These are phyloP conservation scores for Philotrypesis tridentata DNA, from an alignment of 1,140 invertebrate genomes.

Conservation along the genomic window DNA sequence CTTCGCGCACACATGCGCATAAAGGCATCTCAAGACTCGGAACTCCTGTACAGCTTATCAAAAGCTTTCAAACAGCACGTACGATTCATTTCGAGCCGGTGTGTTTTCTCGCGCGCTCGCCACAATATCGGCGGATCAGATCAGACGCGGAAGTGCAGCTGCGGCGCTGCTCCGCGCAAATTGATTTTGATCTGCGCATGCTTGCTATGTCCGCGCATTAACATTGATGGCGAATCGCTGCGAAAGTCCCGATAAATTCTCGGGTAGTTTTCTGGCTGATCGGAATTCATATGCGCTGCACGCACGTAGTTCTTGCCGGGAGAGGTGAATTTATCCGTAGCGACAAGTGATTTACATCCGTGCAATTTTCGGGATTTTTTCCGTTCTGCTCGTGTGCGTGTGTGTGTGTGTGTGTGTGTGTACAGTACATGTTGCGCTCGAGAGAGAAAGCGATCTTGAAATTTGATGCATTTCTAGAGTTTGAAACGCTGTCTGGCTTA, in stretches of 20 bases:
- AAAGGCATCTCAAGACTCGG: too few species aligned
- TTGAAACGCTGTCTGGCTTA: neutral
- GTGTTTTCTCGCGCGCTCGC: neutral
- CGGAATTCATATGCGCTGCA: too few species aligned
- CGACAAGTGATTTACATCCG: neutral
- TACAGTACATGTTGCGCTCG: too few species aligned
- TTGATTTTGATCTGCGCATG: slow-evolving; percentile 53
- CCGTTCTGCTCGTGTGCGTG: neutral
- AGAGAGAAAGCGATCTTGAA: neutral
- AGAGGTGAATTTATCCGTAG: neutral
- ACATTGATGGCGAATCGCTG: slow-evolving; percentile 56
- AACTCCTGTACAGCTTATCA: too few species aligned
- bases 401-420: neutral
- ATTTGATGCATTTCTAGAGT: neutral
- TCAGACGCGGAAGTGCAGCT: slow-evolving; percentile 66
- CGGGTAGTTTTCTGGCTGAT: slow-evolving; percentile 15
- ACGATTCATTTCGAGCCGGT: neutral
- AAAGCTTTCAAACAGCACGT: too few species aligned
- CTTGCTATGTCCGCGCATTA: too few species aligned
- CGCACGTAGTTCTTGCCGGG: neutral
- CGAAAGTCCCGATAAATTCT: slow-evolving; percentile 55
- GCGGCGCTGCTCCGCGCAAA: too few species aligned
- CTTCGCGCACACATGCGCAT: too few species aligned
- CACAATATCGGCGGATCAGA: slow-evolving; percentile 27
- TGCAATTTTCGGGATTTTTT: neutral